Evolutionary conservation across 1,140 invertebrate genomes (phyloP).

Genomic region (Dendroctonus ponderosae): DNA sequence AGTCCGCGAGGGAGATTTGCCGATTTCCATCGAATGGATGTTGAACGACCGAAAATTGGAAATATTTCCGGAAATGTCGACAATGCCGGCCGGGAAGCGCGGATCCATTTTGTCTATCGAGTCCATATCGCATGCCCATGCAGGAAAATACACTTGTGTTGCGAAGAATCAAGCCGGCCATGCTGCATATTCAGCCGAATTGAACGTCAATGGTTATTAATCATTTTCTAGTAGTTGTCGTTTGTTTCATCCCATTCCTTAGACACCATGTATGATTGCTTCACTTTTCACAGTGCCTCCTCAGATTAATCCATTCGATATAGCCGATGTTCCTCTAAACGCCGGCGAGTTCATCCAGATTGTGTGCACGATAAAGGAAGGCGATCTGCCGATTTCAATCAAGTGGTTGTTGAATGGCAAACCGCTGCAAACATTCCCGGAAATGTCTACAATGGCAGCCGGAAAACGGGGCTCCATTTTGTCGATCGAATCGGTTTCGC

Average conservation of each 20-base stretch:
- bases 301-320: constrained; percentile 60
- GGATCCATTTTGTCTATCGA: constrained; percentile 63
- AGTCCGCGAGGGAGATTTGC: constrained; percentile 67
- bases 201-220: constrained; percentile 43
- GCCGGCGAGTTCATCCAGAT: constrained; percentile 69
- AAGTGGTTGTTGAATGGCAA: constrained; percentile 59
- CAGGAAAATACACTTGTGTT: constrained; percentile 63
- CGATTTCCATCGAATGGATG: constrained; percentile 65
- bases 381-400: constrained; percentile 62
- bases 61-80: constrained; percentile 33
- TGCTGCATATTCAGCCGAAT: constrained; percentile 39
- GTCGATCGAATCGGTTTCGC: constrained; percentile 71
- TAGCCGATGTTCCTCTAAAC: constrained; percentile 54
- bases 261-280: neutral
- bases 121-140: constrained; percentile 66
- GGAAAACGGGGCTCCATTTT: constrained; percentile 70
- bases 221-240: constrained; percentile 3
- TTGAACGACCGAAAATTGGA: constrained; percentile 57
- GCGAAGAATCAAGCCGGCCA: constrained; percentile 69
- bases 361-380: constrained; percentile 64
- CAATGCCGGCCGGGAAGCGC: constrained; percentile 43
- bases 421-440: constrained; percentile 46
- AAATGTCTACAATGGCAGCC: constrained; percentile 52
- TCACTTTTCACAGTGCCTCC: constrained; percentile 28
- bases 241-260: constrained; percentile 16